Evolutionary conservation across 1,140 invertebrate genomes (phyloP), one percentile per base, ranked within the genome.

Genomic region (Tribolium madens): DNA sequence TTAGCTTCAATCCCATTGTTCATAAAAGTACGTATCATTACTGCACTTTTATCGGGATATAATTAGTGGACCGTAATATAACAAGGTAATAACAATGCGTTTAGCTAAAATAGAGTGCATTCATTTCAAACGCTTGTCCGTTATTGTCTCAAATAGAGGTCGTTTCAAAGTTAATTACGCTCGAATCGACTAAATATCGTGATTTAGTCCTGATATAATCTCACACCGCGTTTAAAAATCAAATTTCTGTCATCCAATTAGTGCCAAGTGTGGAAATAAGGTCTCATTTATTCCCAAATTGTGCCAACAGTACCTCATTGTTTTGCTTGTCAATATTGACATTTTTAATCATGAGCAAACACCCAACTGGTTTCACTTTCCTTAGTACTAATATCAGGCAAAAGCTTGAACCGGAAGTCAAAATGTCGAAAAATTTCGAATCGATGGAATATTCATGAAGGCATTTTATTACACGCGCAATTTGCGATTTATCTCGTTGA

Each of bases 261-360:
- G 21, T 26, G n/a, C n/a, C n/a, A n/a, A n/a, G n/a, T n/a, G n/a
- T 6, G 36, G 36, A n/a, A 36, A 42, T 42, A 42, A 42, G n/a
- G 36, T 42, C 36, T 42, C 36, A 42, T 42, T 42, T 42, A 42
- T 9, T 2, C 36, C n/a, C n/a, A 42, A 42, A 42, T 42, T 7
- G 7, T 10, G 7, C 36, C n/a, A 42, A 42, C 36, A 42, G 36
- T 42, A n/a, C 36, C 36, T 42, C 36, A 42, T 42, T 42, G 36
- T 42, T 42, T 42, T 9, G 36, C 10, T 50, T 50, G 48, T 50
- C 48, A 50, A 50, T 50, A 50, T 50, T 50, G 15, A 50, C 48
- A 50, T 50, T 50, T 50, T 7, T 14, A 50, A 50, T 50, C 48
- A 50, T 50, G 4, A 17, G 12, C 13, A 50, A 50, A 50, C 13